Percentiles rank a stretch among this genome's conserved stretches.
Conservation (phyloP, 2,888 invertebrate species). For the Xanthorhoe spadicearia region DNA sequence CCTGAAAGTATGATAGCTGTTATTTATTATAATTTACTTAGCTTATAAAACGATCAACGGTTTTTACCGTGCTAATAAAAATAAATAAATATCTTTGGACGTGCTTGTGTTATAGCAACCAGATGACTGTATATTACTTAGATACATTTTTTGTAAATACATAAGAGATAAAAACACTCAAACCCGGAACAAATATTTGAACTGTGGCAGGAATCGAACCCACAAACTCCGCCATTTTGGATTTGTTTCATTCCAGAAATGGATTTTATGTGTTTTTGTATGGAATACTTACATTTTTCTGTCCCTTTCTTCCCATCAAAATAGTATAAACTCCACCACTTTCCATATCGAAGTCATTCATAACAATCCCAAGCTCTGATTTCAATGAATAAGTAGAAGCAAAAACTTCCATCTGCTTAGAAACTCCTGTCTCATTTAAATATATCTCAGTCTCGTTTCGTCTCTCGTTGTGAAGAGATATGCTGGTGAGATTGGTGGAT, state of each 20-base stretch:
- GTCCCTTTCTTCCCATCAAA: constrained; percentile 50
- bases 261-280: background rate
- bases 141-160: too few relatives aligned
- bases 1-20: constrained; percentile 52
- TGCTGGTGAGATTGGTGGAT: constrained; percentile 45
- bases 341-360: constrained; percentile 51
- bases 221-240: too few relatives aligned
- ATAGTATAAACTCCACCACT: constrained; percentile 68
- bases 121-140: too few relatives aligned
- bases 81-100: too few relatives aligned
- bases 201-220: too few relatives aligned
- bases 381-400: constrained; percentile 59
- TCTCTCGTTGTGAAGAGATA: constrained; percentile 58
- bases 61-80: too few relatives aligned
- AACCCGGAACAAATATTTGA: too few relatives aligned
- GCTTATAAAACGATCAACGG: background rate
- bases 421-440: constrained; percentile 48
- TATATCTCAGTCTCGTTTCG: constrained; percentile 55
- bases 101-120: too few relatives aligned
- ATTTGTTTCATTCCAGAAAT: too few relatives aligned
- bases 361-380: constrained; percentile 44
- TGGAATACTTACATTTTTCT: constrained; percentile 52
- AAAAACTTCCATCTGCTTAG: constrained; percentile 62
- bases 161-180: too few relatives aligned
- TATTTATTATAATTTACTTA: background rate